These are phyloP conservation scores for Sparidentex hasta DNA, from an alignment of 2,797 vertebrate species.

Conservation along the genomic window DNA sequence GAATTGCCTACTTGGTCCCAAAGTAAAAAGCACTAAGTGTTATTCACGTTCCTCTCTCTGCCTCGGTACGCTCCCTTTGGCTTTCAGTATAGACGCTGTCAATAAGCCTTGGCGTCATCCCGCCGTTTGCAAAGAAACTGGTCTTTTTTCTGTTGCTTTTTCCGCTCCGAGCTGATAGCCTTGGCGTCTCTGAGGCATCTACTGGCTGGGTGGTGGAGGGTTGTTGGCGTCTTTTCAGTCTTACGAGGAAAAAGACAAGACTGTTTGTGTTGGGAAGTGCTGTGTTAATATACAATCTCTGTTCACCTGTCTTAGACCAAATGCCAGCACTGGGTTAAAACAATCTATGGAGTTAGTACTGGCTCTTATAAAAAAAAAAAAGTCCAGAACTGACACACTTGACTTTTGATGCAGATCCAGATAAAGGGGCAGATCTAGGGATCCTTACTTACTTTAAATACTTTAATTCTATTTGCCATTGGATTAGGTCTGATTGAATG, in stretches of 20 bases:
- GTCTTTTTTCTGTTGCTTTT: constrained; percentile 63
- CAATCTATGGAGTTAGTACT: neutral
- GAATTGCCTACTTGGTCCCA: constrained; percentile 77
- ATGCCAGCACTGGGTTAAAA: constrained; percentile 21
- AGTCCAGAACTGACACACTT: too few species aligned
- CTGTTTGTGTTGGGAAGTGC: constrained; percentile 9
- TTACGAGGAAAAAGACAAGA: constrained; percentile 26
- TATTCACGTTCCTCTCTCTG: constrained; percentile 60
- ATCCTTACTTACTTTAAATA: too few species aligned
- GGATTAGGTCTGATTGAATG: too few species aligned
- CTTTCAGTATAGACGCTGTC: constrained; percentile 68
- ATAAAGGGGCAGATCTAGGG: too few species aligned
- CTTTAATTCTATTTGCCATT: too few species aligned
- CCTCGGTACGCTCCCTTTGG: constrained; percentile 43
- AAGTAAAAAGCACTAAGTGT: constrained; percentile 81
- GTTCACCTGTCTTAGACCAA: constrained; percentile 17
- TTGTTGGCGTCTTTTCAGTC: constrained; percentile 51
- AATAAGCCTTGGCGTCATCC: constrained; percentile 72
- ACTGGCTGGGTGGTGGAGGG: constrained; percentile 40
- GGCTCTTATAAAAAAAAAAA: too few species aligned
- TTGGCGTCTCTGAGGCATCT: constrained; percentile 62
- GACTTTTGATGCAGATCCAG: too few species aligned
- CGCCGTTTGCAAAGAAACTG: constrained; percentile 58
- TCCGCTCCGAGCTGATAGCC: constrained; percentile 53
- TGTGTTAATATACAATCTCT: constrained; percentile 13